phyloP scores from a whole-genome alignment of 2,113 vertebrate species.

The Tachysurus vachellii region DNA sequence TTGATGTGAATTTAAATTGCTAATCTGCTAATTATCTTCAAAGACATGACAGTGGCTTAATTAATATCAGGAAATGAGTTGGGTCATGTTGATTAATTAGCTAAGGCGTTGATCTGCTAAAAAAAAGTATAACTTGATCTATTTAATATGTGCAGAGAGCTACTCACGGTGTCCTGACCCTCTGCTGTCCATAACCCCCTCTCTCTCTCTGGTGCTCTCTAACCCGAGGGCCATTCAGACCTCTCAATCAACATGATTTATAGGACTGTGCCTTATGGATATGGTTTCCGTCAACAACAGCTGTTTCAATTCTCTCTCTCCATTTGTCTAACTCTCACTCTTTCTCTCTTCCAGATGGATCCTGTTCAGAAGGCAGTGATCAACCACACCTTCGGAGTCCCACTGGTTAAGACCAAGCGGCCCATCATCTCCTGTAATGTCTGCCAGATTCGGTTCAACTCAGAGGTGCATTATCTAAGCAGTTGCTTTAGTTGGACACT shows the following conservation, averaged over 20 bases:
- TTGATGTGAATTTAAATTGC: neutral
- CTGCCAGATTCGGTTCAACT: slow-evolving; percentile 95
- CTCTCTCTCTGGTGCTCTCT: neutral
- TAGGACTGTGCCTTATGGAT: slow-evolving; percentile 36
- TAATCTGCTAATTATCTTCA: neutral
- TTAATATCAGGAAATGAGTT: neutral
- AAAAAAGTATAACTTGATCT: neutral
- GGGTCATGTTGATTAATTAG: slow-evolving; percentile 17
- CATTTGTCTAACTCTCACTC: slow-evolving; percentile 10
- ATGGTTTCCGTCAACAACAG: slow-evolving; percentile 17
- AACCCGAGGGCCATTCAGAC: slow-evolving; percentile 8
- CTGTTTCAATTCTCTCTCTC: slow-evolving; percentile 41
- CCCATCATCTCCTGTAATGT: slow-evolving; percentile 92
- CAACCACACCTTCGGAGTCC: slow-evolving; percentile 88
- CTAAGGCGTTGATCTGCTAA: neutral
- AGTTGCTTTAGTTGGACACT: neutral
- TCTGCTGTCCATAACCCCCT: slow-evolving; percentile 1
- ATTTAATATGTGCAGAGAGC: neutral
- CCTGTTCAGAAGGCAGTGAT: slow-evolving; percentile 92
- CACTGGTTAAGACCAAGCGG: slow-evolving; percentile 84
- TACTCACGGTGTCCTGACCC: slow-evolving; percentile 22
- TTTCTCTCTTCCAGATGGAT: slow-evolving; percentile 80
- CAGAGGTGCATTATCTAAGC: slow-evolving; percentile 75
- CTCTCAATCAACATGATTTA: slow-evolving; percentile 49
- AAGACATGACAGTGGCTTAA: neutral